phyloP scores from a whole-genome alignment of 2,797 vertebrate species.

The Scleropages formosus region DNA sequence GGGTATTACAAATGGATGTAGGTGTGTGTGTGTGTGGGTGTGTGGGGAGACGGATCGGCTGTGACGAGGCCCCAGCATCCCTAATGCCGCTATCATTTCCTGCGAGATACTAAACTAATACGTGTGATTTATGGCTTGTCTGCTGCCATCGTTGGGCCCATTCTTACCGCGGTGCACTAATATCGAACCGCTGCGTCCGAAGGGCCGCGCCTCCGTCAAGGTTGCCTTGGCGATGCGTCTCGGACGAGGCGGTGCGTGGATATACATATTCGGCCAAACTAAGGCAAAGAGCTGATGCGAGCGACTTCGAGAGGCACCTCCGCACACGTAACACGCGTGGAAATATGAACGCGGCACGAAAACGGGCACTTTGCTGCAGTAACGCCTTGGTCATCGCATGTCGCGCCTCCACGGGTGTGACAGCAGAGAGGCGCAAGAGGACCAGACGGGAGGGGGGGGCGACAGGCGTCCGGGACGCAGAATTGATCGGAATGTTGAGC shows the following conservation, averaged over 20 bases:
- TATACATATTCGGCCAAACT: constrained; percentile 31
- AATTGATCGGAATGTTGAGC: too few species aligned
- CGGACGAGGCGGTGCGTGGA: constrained; percentile 39
- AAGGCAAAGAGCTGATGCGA: constrained; percentile 30
- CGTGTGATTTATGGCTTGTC: constrained; percentile 68
- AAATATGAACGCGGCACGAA: too few species aligned
- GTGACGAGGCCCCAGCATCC: constrained; percentile 45
- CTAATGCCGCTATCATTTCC: constrained; percentile 59
- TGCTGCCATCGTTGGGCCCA: constrained; percentile 58
- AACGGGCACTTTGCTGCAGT: too few species aligned
- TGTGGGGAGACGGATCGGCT: constrained; percentile 39
- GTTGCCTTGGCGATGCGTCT: constrained; percentile 48
- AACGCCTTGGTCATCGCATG: too few species aligned
- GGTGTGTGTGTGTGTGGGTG: neutral
- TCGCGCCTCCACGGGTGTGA: too few species aligned
- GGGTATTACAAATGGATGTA: too few species aligned
- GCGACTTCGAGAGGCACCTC: neutral
- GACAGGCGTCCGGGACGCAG: too few species aligned
- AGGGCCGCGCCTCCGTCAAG: constrained; percentile 50
- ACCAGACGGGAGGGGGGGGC: too few species aligned
- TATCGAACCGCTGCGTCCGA: constrained; percentile 46
- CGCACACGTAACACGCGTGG: neutral
- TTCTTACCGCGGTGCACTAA: constrained; percentile 53
- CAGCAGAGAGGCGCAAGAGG: too few species aligned
- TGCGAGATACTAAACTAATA: constrained; percentile 67